Evolutionary conservation across 2,797 vertebrate genomes (phyloP).

Genomic region (Taenioides sp.): DNA sequence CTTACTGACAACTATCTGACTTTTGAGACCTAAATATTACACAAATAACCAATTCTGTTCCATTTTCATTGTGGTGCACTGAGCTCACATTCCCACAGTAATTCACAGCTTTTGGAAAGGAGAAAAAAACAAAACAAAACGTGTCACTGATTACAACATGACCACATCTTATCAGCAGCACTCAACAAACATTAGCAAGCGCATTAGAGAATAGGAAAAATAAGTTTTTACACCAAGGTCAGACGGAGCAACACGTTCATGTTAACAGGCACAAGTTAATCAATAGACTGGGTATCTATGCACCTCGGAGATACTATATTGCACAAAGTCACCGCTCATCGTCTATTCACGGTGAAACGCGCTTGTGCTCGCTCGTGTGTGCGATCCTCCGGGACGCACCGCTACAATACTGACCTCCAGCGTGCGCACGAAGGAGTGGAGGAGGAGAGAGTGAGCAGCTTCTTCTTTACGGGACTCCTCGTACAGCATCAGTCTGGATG

Average conservation of each 20-base stretch:
- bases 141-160: conserved; percentile 18
- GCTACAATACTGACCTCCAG: conserved; percentile 80
- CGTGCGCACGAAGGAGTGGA: conserved; percentile 45
- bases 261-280: not conserved
- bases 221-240: conserved; percentile 31
- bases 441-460: conserved; percentile 26
- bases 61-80: not conserved
- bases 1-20: not conserved
- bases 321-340: not conserved
- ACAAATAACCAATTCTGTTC: not conserved
- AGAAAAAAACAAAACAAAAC: not conserved
- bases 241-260: not conserved
- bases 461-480: conserved; percentile 19
- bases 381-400: conserved; percentile 32
- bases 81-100: not conserved
- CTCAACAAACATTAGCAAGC: conserved; percentile 11
- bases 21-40: not conserved
- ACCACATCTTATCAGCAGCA: not conserved
- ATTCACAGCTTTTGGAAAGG: conserved; percentile 2
- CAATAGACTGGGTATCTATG: not conserved
- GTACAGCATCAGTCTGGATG: conserved; percentile 15
- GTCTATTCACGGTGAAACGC: not conserved
- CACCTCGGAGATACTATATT: not conserved
- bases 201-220: not conserved
- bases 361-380: not conserved